phyloP scores from a whole-genome alignment of 2,888 invertebrate genomes.

The Callyntrura sp. region DNA sequence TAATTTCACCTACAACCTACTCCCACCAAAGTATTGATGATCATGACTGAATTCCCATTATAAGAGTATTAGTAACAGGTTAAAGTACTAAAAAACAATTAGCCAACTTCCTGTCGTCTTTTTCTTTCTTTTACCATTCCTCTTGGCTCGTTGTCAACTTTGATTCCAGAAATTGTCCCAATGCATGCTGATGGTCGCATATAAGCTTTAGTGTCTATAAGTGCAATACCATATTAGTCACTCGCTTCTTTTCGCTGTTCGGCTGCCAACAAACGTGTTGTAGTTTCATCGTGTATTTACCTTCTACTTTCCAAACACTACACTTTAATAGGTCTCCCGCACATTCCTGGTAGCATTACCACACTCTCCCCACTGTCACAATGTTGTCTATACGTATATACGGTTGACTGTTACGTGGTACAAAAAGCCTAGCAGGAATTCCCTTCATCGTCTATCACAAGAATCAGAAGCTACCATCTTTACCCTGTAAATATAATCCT shows the following conservation, averaged over 20 bases:
- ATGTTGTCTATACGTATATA: no score
- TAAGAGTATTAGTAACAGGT: constrained; percentile 62
- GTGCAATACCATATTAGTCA: background rate
- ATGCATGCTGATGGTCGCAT: background rate
- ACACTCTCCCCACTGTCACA: no score
- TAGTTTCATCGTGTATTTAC: constrained; percentile 6
- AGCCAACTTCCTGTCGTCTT: constrained; percentile 74
- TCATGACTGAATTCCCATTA: constrained; percentile 34
- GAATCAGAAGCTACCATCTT: constrained; percentile 10
- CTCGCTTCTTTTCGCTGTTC: background rate
- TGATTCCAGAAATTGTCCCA: constrained; percentile 62
- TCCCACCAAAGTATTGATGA: no score
- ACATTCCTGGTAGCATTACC: no score
- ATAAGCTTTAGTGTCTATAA: no score
- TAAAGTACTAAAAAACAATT: constrained; percentile 73
- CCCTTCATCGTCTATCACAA: no score
- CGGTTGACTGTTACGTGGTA: no score
- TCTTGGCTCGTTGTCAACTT: constrained; percentile 74
- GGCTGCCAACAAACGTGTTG: constrained; percentile 55
- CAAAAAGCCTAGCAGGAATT: no score
- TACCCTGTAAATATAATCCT: constrained; percentile 56
- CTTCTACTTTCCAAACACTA: background rate
- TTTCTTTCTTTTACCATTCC: constrained; percentile 45
- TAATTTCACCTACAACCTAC: no score
- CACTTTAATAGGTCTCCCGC: background rate